A percentile compares a stretch with the other conserved stretches of the same genome.
phyloP scores from a whole-genome alignment of 2,797 vertebrate species.

The Rhinophrynus dorsalis region DNA sequence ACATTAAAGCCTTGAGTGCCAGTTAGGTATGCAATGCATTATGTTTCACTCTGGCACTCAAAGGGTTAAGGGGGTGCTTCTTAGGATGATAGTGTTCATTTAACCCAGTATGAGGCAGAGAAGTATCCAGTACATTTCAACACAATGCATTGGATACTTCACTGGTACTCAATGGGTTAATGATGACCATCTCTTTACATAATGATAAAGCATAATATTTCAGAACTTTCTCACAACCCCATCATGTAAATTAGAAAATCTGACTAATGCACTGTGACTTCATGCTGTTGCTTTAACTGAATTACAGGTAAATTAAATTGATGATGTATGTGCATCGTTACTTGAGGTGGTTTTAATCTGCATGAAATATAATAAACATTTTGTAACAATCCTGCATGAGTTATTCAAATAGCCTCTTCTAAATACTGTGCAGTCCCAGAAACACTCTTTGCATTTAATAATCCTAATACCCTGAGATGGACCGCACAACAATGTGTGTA shows the following conservation, averaged over 20 bases:
- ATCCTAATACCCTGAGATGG: too few species aligned
- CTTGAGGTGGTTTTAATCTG: conserved; percentile 51
- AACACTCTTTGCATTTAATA: conserved; percentile 18
- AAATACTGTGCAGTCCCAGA: conserved; percentile 43
- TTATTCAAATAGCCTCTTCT: conserved; percentile 51
- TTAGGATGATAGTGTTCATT: too few species aligned
- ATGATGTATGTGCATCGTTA: conserved; percentile 52
- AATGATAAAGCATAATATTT: conserved; percentile 17
- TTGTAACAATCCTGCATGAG: conserved; percentile 43
- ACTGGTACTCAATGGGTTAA: too few species aligned
- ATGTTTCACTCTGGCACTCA: too few species aligned
- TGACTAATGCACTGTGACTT: conserved; percentile 50
- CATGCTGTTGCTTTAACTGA: conserved; percentile 18
- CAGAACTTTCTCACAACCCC: conserved; percentile 34
- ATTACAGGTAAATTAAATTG: conserved; percentile 57
- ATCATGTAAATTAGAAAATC: conserved; percentile 29
- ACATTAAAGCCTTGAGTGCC: too few species aligned
- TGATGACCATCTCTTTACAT: too few species aligned
- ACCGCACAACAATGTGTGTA: too few species aligned
- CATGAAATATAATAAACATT: conserved; percentile 50
- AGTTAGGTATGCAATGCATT: too few species aligned
- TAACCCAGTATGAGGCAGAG: too few species aligned
- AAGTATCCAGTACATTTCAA: too few species aligned
- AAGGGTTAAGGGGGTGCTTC: too few species aligned
- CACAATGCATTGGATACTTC: too few species aligned